A percentile compares a stretch with the other conserved stretches of the same genome.
Conservation (phyloP, 2,797 vertebrate genomes). For the Gadopsis bispinosus region DNA sequence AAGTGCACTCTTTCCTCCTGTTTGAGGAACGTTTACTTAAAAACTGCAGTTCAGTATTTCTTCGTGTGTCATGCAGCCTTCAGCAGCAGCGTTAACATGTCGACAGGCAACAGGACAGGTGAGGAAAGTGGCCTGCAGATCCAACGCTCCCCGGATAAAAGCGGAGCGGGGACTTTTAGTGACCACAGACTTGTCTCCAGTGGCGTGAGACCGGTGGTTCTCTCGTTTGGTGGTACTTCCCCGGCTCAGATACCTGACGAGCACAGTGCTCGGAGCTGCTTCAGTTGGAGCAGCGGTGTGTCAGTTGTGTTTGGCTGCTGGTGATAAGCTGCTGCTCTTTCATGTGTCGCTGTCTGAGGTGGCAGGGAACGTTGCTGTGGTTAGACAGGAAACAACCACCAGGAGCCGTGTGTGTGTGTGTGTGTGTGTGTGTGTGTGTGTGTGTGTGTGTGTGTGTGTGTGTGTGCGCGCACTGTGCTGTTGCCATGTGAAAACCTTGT, state of each 20-base stretch:
- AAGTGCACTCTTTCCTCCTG: not conserved
- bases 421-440: not conserved
- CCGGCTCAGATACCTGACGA: constrained; percentile 6
- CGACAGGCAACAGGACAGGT: not conserved
- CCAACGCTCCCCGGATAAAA: not conserved
- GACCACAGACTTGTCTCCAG: constrained; percentile 12
- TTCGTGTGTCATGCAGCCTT: not conserved
- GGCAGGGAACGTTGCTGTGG: constrained; percentile 55
- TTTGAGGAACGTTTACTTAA: not conserved
- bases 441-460: not conserved
- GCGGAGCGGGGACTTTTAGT: not conserved
- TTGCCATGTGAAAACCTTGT: not conserved
- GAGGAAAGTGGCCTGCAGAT: not conserved
- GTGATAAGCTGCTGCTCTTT: constrained; percentile 60
- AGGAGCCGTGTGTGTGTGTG: constrained; percentile 2
- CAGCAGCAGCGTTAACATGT: not conserved
- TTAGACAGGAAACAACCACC: constrained; percentile 59
- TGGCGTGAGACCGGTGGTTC: not conserved
- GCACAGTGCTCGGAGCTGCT: not conserved
- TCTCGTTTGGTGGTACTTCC: not conserved
- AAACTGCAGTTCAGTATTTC: not conserved
- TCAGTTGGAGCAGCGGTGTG: constrained; percentile 44
- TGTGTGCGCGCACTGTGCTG: constrained; percentile 8
- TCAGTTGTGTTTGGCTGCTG: constrained; percentile 66
- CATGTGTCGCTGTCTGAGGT: constrained; percentile 40